Conservation (phyloP, 1,140 invertebrate species). For the Rhopalosiphum maidis region DNA sequence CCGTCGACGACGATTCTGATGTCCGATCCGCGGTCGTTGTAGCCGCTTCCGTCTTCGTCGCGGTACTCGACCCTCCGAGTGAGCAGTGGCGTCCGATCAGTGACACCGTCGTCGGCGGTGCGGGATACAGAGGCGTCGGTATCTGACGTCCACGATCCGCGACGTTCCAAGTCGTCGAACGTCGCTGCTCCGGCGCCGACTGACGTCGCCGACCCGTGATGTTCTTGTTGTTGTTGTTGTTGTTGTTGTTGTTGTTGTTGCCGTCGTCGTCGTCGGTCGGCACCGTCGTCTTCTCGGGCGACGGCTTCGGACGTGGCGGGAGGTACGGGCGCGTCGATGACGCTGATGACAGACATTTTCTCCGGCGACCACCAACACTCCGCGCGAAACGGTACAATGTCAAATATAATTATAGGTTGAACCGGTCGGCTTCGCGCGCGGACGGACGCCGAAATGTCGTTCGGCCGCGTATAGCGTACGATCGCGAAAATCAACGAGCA, state of each 20-base stretch:
- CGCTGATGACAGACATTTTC: neutral
- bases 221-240: neutral
- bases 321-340: neutral
- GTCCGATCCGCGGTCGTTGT: neutral
- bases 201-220: neutral
- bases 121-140: neutral
- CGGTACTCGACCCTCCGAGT: neutral
- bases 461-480: too few species aligned
- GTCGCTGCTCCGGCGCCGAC: neutral
- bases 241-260: neutral
- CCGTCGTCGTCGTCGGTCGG: neutral
- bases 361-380: neutral
- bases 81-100: conserved; percentile 27
- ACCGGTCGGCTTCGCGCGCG: too few species aligned
- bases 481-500: too few species aligned
- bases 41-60: neutral
- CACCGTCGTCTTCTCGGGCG: neutral
- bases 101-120: neutral
- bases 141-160: neutral
- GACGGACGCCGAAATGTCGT: neutral
- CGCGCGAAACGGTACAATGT: neutral
- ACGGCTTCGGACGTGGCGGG: neutral
- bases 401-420: neutral
- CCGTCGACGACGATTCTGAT: neutral
- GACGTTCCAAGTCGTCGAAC: neutral